Base-by-base conservation (phyloP, 2,888 invertebrate genomes). In the Watsonalla binaria region DNA sequence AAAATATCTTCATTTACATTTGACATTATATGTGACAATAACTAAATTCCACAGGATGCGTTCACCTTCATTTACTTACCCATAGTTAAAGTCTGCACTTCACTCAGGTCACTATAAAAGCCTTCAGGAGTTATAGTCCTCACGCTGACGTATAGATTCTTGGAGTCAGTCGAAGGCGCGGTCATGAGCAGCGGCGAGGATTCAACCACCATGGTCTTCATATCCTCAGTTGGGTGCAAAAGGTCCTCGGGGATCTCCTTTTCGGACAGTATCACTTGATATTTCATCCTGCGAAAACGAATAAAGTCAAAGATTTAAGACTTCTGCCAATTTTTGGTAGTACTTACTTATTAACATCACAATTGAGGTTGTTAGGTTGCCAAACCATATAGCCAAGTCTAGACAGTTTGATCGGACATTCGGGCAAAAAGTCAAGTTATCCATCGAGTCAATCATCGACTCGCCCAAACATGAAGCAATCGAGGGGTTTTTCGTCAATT, bases 141-240 rank as follows among this genome's bases (percentile, higher is more conserved):
- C 0, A 95, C 94, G 33, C 93, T 94, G 58, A 95, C 94, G 68
- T 93, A 95, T 62, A 92, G 78, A 7, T 92, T 90, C 0, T 91
- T 88, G 7, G 54, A 49, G 1, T 52, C 35, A 0, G 58, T 64
- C 5, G 90, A 86, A 0, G 90, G 86, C 51, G 90, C 91, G 9
- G 89, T 81, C 70, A 92, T 92, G 0, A 95, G 92, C 5, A 94
- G 90, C 15, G 92, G 90, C 0, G 92, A 84, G 4, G 82, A 78
- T 1, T 80, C 76, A 47, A 92, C 92, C 13, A 82, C 74, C 55
- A 84, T 79, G 0, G 86, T 65, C 48, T 69, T 72, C 76, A 84
- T 83, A n/a, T 79, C 80, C 0, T 68, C 86, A 0, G 73, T 78
- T 0, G 84, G 69, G n/a, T 85, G 78, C 0, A 89, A 57, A 54